Percentiles rank a stretch among this genome's conserved stretches.
Evolutionary conservation across 2,888 invertebrate species (phyloP).

Genomic region (Tillus elongatus): DNA sequence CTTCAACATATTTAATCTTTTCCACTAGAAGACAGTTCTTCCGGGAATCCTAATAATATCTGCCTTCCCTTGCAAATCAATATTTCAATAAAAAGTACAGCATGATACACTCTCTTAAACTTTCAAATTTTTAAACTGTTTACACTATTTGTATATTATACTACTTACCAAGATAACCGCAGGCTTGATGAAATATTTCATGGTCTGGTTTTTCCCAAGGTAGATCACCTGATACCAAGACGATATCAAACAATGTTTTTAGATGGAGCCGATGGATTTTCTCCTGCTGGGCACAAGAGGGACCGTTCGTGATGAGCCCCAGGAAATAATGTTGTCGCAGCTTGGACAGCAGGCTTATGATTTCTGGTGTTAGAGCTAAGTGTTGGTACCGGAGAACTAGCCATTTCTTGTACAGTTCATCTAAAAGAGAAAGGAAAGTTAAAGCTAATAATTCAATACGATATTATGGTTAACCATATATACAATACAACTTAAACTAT

Average conservation of each 20-base stretch:
- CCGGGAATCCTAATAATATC: no score
- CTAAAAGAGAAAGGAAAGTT: no score
- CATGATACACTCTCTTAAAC: no score
- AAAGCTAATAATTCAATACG: no score
- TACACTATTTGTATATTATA: no score
- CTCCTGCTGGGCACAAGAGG: conserved; percentile 82
- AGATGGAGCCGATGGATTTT: conserved; percentile 66
- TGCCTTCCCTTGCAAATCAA: no score
- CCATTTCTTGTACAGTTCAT: conserved; percentile 69
- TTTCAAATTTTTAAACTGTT: no score
- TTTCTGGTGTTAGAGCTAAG: conserved; percentile 59
- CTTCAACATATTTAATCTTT: no score
- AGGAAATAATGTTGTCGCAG: conserved; percentile 66
- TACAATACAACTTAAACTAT: no score
- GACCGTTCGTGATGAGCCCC: conserved; percentile 78
- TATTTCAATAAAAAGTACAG: no score
- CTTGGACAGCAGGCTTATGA: conserved; percentile 57
- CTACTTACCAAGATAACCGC: conserved; percentile 63
- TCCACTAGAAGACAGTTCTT: no score
- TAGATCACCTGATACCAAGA: conserved; percentile 74
- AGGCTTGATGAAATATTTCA: conserved; percentile 74
- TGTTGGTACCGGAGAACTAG: conserved; percentile 68
- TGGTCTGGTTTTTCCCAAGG: conserved; percentile 81
- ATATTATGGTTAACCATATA: no score
- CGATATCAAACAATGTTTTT: conserved; percentile 65